A percentile compares a stretch with the other conserved stretches of the same genome.
These are phyloP conservation scores for Lagopus leucura DNA, from an alignment of 2,113 vertebrate species.

Conservation along the genomic window DNA sequence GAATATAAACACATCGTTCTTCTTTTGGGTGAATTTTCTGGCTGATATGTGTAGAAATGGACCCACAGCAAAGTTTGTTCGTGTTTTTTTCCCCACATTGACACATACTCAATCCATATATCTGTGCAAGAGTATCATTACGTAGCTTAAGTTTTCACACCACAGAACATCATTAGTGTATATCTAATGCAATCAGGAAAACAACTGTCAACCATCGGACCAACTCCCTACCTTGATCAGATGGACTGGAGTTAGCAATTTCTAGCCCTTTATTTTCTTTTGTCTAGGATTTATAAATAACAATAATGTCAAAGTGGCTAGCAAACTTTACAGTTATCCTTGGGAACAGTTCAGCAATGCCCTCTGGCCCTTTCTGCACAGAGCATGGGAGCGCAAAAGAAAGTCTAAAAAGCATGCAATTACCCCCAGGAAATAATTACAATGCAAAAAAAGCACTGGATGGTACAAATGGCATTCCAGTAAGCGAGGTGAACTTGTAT, in stretches of 20 bases:
- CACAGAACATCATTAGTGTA: not conserved
- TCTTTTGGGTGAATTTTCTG: not conserved
- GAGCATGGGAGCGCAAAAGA: constrained; percentile 63
- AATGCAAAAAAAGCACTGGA: constrained; percentile 57
- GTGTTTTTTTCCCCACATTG: accelerated
- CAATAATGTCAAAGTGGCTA: not conserved
- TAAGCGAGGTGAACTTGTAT: constrained; percentile 66
- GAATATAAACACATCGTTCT: not conserved
- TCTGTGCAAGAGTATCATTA: not conserved
- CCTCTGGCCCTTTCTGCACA: constrained; percentile 23
- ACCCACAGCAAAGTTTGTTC: accelerated
- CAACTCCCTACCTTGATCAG: not conserved
- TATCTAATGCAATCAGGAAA: not conserved
- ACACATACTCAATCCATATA: not conserved
- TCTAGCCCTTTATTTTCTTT: not conserved
- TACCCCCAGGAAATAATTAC: constrained; percentile 67
- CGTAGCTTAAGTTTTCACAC: not conserved
- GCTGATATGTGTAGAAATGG: not conserved
- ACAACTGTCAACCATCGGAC: not conserved
- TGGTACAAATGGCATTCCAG: constrained; percentile 62
- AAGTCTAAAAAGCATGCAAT: constrained; percentile 64
- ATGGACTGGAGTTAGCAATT: not conserved
- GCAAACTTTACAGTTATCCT: constrained; percentile 27
- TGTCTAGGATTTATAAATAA: not conserved
- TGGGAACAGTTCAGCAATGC: constrained; percentile 50